A percentile compares a stretch with the other conserved stretches of the same genome.
phyloP scores from a whole-genome alignment of 2,888 invertebrate genomes.

The Aphrophora alni region DNA sequence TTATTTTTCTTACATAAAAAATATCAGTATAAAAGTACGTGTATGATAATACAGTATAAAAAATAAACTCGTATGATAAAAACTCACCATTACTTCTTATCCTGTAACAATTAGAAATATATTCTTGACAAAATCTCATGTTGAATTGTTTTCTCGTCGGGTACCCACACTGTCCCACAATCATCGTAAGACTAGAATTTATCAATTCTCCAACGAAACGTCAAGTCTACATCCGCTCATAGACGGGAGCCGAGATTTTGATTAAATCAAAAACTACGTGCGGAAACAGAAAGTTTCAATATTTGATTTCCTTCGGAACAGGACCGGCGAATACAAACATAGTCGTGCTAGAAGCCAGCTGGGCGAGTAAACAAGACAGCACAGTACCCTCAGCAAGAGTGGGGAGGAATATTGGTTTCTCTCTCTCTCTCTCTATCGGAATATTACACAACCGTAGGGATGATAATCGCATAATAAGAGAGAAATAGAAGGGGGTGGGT shows the following conservation, averaged over 20 bases:
- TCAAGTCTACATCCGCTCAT: not conserved
- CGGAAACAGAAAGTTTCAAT: not conserved
- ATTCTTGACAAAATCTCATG: not conserved
- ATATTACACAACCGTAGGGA: not conserved
- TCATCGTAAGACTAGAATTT: too few species aligned
- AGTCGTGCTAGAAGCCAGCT: not conserved
- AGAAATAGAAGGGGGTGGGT: not conserved
- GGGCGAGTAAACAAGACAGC: not conserved
- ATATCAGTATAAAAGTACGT: too few species aligned
- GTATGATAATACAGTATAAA: too few species aligned
- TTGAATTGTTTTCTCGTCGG: not conserved
- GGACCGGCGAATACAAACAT: too few species aligned
- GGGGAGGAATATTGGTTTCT: too few species aligned
- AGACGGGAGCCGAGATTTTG: not conserved
- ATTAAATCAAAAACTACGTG: not conserved
- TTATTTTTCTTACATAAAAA: too few species aligned
- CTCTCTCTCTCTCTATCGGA: not conserved
- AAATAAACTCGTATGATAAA: too few species aligned
- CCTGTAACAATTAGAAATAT: not conserved
- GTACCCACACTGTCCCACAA: not conserved
- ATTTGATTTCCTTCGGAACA: not conserved
- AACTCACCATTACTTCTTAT: not conserved
- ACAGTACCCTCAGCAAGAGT: not conserved
- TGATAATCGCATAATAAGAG: not conserved
- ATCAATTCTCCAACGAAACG: not conserved